Evolutionary conservation across 2,797 vertebrate species (phyloP), one percentile per base, ranked within the genome.

Genomic region (Pterois miles): DNA sequence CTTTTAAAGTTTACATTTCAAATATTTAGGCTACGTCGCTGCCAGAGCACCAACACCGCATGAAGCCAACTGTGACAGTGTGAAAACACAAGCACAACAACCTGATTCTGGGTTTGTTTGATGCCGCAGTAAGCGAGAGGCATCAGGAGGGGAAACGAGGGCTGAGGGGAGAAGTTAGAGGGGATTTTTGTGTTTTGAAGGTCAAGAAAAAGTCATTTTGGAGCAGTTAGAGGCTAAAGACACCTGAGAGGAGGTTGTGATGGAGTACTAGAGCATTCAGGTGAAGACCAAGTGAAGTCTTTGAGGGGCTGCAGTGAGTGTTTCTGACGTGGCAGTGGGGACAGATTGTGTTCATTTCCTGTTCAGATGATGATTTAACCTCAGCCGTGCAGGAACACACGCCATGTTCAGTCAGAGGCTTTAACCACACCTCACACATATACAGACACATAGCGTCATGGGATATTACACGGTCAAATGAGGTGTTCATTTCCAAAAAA

Each of bases 281-380:
- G 18, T 65, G 12, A 27, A 53, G 22, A 14, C n/a, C 31, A 16
- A 34, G 50, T 12, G 1, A 56, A 66, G 34, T 16, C 1, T 40
- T 25, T 1, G 31, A 66, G 62, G 77, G 18, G 50, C 56, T 50
- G 46, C 43, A 46, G 25, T 1, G 13, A 52, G 46, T 27, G 13
- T 48, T 74, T 84, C 50, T 81, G 66, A 84, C 76, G 65, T 73
- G 74, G 71, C 54, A 68, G 23, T 54, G 56, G 50, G 74, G 59
- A 58, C 62, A 73, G 76, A 87, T 79, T 81, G 76, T 36, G 62
- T 64, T 66, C 2, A 31, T 74, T 81, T 91, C 82, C 87, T 85
- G 78, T 79, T 70, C 62, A 54, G 52, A 71, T 58, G 25, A 31
- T 46, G 57, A 78, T 86, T 79, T 73, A 73, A 70, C 59, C 31